A percentile compares a stretch with the other conserved stretches of the same genome.
phyloP scores from a whole-genome alignment of 2,113 vertebrate genomes.

The Petrocephalus microphthalmus region DNA sequence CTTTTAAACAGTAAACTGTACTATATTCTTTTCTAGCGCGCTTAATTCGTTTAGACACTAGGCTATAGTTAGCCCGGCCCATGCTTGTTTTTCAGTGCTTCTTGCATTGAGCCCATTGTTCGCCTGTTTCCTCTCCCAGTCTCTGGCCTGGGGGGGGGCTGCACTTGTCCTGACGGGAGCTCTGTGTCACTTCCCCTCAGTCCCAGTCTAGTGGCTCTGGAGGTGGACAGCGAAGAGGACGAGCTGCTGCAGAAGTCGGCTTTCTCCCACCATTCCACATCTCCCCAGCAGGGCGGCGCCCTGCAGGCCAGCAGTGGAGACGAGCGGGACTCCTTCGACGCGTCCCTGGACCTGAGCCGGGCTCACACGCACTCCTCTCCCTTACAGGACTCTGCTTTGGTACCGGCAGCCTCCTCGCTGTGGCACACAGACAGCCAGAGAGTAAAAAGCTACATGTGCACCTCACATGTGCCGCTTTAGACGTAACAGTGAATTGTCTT shows the following conservation, averaged over 20 bases:
- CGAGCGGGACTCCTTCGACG: constrained; percentile 48
- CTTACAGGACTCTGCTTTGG: constrained; percentile 52
- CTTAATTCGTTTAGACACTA: neutral
- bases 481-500: neutral
- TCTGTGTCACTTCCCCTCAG: constrained; percentile 43
- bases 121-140: constrained; percentile 3
- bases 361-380: constrained; percentile 61
- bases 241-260: constrained; percentile 33
- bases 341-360: constrained; percentile 49
- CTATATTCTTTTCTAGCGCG: neutral
- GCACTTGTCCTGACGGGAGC: constrained; percentile 4
- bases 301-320: constrained; percentile 50
- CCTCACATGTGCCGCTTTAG: neutral
- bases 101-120: constrained; percentile 3
- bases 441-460: neutral
- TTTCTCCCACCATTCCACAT: constrained; percentile 33
- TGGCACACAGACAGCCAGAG: too few species aligned
- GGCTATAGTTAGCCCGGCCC: neutral
- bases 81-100: neutral
- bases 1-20: neutral
- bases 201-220: constrained; percentile 83
- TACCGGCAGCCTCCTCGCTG: constrained; percentile 40
- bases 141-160: neutral
- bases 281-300: constrained; percentile 38
- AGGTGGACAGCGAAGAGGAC: constrained; percentile 70